phyloP scores from a whole-genome alignment of 1,140 invertebrate species.

The Nilaparvata lugens region DNA sequence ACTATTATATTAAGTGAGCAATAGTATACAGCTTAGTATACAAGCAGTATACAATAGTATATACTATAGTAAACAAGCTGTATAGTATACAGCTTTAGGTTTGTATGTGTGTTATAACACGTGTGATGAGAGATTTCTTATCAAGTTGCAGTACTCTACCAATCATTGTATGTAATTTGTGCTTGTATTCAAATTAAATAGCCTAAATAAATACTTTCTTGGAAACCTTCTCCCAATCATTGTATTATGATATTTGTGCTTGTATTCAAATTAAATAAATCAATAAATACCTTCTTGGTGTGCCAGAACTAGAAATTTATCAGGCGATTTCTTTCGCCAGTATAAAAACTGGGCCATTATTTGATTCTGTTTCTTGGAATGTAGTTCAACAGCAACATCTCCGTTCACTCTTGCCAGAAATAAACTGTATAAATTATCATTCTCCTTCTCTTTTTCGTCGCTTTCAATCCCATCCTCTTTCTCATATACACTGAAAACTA shows the following conservation, averaged over 20 bases:
- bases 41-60: too few relatives aligned
- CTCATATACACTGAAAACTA: conserved; percentile 18
- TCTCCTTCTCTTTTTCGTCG: conserved; percentile 31
- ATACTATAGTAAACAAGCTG: too few relatives aligned
- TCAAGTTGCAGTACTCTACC: too few relatives aligned
- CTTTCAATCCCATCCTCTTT: not conserved
- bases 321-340: conserved; percentile 49
- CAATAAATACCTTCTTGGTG: conserved; percentile 64
- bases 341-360: conserved; percentile 71
- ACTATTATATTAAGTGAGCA: too few relatives aligned
- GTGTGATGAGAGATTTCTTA: too few relatives aligned
- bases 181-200: conserved; percentile 22
- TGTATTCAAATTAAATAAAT: not conserved
- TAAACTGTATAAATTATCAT: conserved; percentile 39
- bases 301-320: conserved; percentile 59
- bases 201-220: too few relatives aligned
- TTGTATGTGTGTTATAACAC: too few relatives aligned
- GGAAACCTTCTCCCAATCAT: too few relatives aligned
- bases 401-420: conserved; percentile 45
- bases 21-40: too few relatives aligned
- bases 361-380: conserved; percentile 48
- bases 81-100: too few relatives aligned
- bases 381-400: conserved; percentile 40
- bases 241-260: too few relatives aligned
- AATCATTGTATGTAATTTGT: conserved; percentile 1